Base-by-base conservation (phyloP, 2,888 invertebrate species). In the Syrphus vitripennis region DNA sequence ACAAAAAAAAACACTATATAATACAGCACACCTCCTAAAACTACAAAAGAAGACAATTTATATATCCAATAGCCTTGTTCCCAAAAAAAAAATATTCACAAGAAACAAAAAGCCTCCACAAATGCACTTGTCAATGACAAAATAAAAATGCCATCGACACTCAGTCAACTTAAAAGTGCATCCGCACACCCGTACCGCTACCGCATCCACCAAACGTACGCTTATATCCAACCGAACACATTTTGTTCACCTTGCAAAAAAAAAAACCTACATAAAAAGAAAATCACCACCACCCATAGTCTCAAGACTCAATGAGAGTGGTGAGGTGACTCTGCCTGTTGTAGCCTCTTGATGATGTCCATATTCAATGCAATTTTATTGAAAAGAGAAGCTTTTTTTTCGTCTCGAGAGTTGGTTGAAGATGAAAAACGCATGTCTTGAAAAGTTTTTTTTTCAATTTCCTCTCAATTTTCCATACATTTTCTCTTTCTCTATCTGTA, bases 131-230 rank as follows among this genome's bases (percentile, higher is more conserved):
- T 77, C 84, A 81, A 77, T 81, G 84, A 80, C 76, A 84, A 69
- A 74, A 67, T 76, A 81, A 84, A 84, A 81, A 84, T 84, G 84
- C 81, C 84, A 84, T 84, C 84, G 84, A 84, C 84, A 81, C 84
- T 81, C 45, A 84, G 80, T 72, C 59, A 81, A 84, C 81, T 78
- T 48, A 63, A 70, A 77, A 80, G 63, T 84, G 84, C 84, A 84
- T 81, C 76, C 76, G 67, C 42, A 77, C 76, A 72, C 76, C 71
- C 81, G 59, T 80, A 4, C 45, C 69, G 59, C 42, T 24, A 34
- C 57, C 34, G 34, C 57, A 34, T 57, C 10, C 34, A 37, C 34
- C 34, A 9, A 0, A 34, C 12, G 3, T 12, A 34, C 3, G 12
- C 45, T 67, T 48, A 26, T 40, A 61, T 40, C 24, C 59, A 61